Evolutionary conservation across 2,888 invertebrate species (phyloP).

Genomic region (Trichopoda pennipes): DNA sequence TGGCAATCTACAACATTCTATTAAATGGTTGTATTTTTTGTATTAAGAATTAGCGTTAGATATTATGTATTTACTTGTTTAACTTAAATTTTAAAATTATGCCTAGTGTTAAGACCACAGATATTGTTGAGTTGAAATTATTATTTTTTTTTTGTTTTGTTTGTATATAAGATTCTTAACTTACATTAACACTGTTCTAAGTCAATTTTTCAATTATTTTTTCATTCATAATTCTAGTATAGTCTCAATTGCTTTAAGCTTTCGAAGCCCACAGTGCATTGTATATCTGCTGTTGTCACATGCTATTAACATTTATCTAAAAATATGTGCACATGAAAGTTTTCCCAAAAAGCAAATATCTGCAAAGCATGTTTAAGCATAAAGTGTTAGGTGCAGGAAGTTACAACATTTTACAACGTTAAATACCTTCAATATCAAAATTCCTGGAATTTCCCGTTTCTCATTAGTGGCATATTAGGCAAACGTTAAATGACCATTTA

Average conservation of each 20-base stretch:
- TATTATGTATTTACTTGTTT: too few relatives aligned
- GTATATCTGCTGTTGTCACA: not conserved
- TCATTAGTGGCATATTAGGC: slow-evolving; percentile 37
- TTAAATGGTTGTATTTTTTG: too few relatives aligned
- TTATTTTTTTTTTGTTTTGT: too few relatives aligned
- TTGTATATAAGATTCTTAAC: too few relatives aligned
- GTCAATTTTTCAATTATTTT: too few relatives aligned
- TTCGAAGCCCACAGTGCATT: not conserved
- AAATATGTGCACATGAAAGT: not conserved
- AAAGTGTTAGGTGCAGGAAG: not conserved
- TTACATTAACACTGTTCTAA: too few relatives aligned
- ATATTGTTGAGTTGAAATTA: too few relatives aligned
- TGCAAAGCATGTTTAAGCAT: not conserved
- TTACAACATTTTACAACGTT: not conserved
- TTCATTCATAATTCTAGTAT: not conserved
- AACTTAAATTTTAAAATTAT: too few relatives aligned
- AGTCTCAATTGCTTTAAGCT: not conserved
- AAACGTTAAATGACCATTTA: slow-evolving; percentile 59
- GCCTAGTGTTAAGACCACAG: too few relatives aligned
- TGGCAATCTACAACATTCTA: too few relatives aligned
- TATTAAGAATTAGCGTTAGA: too few relatives aligned
- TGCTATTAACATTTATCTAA: slow-evolving; percentile 3
- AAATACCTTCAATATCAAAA: slow-evolving; percentile 4
- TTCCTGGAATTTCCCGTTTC: not conserved
- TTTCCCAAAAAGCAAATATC: not conserved